These are phyloP conservation scores for Vanessa cardui DNA, from an alignment of 2,888 invertebrate genomes.

Conservation along the genomic window DNA sequence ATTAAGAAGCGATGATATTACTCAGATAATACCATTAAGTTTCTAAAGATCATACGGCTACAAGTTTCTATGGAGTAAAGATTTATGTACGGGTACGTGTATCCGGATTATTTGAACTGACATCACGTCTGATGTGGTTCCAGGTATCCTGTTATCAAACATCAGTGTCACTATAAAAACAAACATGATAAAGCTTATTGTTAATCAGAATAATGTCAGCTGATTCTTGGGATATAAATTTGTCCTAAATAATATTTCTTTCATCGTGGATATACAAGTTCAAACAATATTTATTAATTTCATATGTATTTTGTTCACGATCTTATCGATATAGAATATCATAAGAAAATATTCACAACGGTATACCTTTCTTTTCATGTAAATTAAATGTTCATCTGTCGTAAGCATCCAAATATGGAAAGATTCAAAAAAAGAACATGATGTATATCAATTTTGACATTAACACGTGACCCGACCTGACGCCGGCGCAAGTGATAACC, in stretches of 20 bases:
- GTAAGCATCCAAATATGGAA: background rate
- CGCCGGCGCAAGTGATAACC: conserved; percentile 63
- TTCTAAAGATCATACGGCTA: background rate
- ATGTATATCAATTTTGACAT: conserved; percentile 30
- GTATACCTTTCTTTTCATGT: background rate
- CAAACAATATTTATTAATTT: too few relatives aligned
- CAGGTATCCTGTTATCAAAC: conserved; percentile 58
- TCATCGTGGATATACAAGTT: too few relatives aligned
- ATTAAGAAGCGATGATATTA: too few relatives aligned
- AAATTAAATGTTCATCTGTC: background rate
- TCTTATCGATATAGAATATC: background rate
- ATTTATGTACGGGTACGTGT: too few relatives aligned
- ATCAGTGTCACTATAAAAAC: conserved; percentile 55
- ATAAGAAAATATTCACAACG: background rate
- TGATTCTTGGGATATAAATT: conserved; percentile 16
- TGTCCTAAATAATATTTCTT: too few relatives aligned
- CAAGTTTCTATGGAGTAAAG: conserved; percentile 17
- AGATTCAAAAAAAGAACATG: background rate
- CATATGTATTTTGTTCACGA: too few relatives aligned
- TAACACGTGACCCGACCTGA: conserved; percentile 46
- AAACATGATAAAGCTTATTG: conserved; percentile 48
- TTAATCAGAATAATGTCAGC: conserved; percentile 13
- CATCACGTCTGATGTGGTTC: conserved; percentile 55
- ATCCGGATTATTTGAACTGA: conserved; percentile 34
- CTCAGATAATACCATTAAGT: too few relatives aligned